phyloP scores from a whole-genome alignment of 1,140 invertebrate genomes.

The Drosophila subpulchrella region DNA sequence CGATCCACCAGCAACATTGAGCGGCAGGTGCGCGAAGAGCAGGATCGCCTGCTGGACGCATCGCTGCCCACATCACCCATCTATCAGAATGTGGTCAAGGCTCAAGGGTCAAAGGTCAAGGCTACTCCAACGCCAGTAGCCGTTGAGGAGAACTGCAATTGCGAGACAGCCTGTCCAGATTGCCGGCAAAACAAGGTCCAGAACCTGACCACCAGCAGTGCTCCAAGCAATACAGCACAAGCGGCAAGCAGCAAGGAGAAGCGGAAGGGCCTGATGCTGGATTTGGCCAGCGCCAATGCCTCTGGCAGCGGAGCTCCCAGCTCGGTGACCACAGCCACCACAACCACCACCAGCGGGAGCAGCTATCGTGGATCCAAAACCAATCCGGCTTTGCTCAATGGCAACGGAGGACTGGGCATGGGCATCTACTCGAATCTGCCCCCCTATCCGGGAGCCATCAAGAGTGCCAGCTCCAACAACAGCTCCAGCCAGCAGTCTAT shows the following conservation, averaged over 20 bases:
- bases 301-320: constrained; percentile 28
- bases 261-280: constrained; percentile 88
- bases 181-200: constrained; percentile 55
- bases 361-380: constrained; percentile 62
- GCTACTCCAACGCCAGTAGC: neutral
- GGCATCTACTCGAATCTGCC: constrained; percentile 75
- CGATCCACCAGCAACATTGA: constrained; percentile 83
- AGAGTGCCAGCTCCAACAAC: constrained; percentile 73
- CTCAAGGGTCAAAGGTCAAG: constrained; percentile 11
- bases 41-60: constrained; percentile 25
- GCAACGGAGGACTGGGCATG: constrained; percentile 45
- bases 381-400: constrained; percentile 62
- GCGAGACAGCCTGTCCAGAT: constrained; percentile 58
- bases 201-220: neutral
- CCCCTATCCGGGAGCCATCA: constrained; percentile 71
- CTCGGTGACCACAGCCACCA: constrained; percentile 32
- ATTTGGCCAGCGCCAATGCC: constrained; percentile 85
- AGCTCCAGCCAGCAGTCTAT: constrained; percentile 69
- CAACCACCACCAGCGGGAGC: constrained; percentile 31
- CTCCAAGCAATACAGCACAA: constrained; percentile 1
- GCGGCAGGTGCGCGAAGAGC: constrained; percentile 53
- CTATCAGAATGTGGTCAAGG: constrained; percentile 68
- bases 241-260: constrained; percentile 71
- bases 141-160: constrained; percentile 66
- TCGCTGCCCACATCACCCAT: constrained; percentile 59